phyloP scores from a whole-genome alignment of 2,888 invertebrate species.

The Sepioteuthis lessoniana region DNA sequence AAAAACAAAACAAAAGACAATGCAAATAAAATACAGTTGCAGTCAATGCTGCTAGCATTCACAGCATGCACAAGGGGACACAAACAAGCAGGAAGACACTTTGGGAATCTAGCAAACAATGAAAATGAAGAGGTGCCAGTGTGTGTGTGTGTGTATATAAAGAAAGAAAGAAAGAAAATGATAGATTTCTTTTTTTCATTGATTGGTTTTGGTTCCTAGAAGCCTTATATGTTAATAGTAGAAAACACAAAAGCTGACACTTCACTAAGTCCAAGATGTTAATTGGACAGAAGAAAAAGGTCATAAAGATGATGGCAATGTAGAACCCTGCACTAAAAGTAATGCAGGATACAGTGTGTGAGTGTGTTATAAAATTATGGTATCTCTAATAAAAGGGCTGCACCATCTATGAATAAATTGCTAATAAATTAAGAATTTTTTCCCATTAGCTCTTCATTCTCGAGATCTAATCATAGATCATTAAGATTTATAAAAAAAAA shows the following conservation, averaged over 20 bases:
- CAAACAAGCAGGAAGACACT: slow-evolving; percentile 21
- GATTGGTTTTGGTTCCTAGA: not conserved
- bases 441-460: not conserved
- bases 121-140: no score
- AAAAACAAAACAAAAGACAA: not conserved
- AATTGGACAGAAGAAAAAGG: not conserved
- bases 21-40: not conserved
- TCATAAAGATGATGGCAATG: not conserved
- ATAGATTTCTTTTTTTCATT: not conserved
- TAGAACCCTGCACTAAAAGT: not conserved
- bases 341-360: not conserved
- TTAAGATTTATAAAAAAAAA: not conserved
- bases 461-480: not conserved
- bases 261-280: not conserved
- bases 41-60: not conserved
- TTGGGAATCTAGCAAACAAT: not conserved
- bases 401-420: not conserved
- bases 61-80: slow-evolving; percentile 8
- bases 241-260: not conserved
- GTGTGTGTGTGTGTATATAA: not conserved
- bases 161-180: not conserved
- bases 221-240: not conserved
- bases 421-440: not conserved
- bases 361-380: not conserved
- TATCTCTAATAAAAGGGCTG: not conserved